Evolutionary conservation across 1,140 invertebrate species (phyloP), one percentile per base, ranked within the genome.

Genomic region (Papilio aristodemus): DNA sequence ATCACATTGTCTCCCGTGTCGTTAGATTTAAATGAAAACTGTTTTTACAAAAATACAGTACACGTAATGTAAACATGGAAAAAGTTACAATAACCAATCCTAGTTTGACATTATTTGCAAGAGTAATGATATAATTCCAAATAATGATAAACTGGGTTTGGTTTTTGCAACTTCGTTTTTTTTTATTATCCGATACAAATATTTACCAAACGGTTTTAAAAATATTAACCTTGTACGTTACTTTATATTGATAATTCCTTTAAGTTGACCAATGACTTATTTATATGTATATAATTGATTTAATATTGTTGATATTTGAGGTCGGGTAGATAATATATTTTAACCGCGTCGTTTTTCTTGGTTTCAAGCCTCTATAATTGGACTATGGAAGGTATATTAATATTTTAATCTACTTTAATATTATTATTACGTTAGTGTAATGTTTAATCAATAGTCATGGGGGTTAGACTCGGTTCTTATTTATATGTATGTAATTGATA

Each of bases 261-360:
- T 4, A 54, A 54, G 46, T 17, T 4, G 11, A 22, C 10, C 46
- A 54, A 54, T 54, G 46, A 54, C 9, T 54, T 46, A 22, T 54
- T 54, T 54, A 22, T 54, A 22, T 50, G 17, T 38, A 1, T n/a
- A 19, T 46, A 19, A 19, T 46, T 46, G 7, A 19, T 46, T 19
- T 4, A 46, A 19, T 46, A 10, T 46, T 46, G n/a, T 10, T 46
- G 17, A 46, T 46, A 17, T 46, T 46, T 46, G 43, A 46, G 43
- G 43, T 19, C 43, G 43, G 43, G 4, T 19, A 46, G 14, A 19
- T 46, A 46, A 8, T 46, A 46, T 19, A 46, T 46, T 22, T 46
- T 46, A 46, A 46, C 43, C 4, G 19, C 17, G 43, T 46, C 17
- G 43, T 46, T 46, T 46, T 46, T 46, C 43, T 46, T 46, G 43